Evolutionary conservation across 2,888 invertebrate genomes (phyloP), one percentile per base, ranked within the genome.

Genomic region (Bellardia pandia): DNA sequence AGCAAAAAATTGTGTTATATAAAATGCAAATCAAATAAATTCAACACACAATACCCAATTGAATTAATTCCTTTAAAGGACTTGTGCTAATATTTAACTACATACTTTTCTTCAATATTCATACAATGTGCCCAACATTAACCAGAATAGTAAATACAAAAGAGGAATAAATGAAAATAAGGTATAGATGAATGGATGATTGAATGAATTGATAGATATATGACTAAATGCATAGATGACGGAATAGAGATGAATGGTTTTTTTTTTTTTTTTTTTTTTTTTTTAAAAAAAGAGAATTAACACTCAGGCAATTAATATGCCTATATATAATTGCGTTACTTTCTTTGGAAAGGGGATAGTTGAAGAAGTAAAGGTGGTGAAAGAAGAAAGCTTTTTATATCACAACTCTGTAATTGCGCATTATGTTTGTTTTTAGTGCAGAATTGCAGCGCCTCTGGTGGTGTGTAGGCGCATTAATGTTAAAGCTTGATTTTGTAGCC

Each of bases 41-140:
- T 62, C n/a, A 64, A 40, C n/a, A 40, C 6, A 4, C n/a, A 40
- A 40, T n/a, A 64, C n/a, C n/a, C 62, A 7, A 37, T 51, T 71
- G 51, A 71, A 71, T 53, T 71, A 53, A 53, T 71, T n/a, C 40
- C 40, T 62, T 69, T 51, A 51, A 51, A 37, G 30, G 40, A 33
- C 69, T 53, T 53, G 69, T 53, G 53, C 16, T 16, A 53, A 71
- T 53, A 71, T 53, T 71, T 53, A 51, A 71, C 56, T 45, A 23
- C 23, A 23, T 23, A 74, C 37, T 8, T 74, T 58, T 42, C 14
- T 14, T 40, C 14, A 33, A 37, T 51, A n/a, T 42, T 3, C 48
- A 66, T 53, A 66, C 14, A 64, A 64, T 40, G 9, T 40, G 40
- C 42, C 40, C 64, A 40, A 64, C 14, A 51, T 53, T 13, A 51